Conservation (phyloP, 2,113 vertebrate species). For the Ornithorhynchus anatinus region DNA sequence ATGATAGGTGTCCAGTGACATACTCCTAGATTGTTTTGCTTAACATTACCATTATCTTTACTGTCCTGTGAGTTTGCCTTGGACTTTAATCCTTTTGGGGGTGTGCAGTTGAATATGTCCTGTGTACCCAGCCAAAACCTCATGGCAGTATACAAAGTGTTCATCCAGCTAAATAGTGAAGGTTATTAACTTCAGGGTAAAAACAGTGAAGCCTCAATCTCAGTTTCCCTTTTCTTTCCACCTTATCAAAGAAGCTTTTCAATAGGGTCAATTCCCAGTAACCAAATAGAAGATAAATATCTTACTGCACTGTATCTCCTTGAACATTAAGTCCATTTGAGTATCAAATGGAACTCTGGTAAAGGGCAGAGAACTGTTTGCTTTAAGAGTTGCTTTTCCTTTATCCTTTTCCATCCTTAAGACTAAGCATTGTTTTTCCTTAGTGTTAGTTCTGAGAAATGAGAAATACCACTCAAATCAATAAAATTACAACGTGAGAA, state of each 20-base stretch:
- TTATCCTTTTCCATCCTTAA: no score
- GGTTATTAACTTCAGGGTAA: background rate
- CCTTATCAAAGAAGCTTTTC: background rate
- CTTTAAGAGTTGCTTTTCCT: background rate
- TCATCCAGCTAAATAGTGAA: background rate
- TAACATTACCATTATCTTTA: background rate
- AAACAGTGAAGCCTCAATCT: background rate
- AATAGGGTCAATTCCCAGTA: background rate
- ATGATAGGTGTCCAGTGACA: slow-evolving; percentile 13
- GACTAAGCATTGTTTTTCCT: no score
- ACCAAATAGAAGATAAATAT: background rate
- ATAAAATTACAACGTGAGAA: background rate
- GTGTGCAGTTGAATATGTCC: background rate
- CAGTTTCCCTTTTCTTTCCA: background rate
- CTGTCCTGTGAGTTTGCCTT: background rate
- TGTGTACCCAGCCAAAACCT: background rate
- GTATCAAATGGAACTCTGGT: background rate
- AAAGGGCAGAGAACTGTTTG: background rate
- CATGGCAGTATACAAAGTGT: background rate
- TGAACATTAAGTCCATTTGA: background rate
- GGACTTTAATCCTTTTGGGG: background rate
- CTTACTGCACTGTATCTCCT: background rate
- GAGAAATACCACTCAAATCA: background rate
- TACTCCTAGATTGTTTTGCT: slow-evolving; percentile 1
- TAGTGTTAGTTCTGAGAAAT: background rate